Percentiles rank a stretch among this genome's conserved stretches.
These are phyloP conservation scores for Myotis yumanensis DNA, from an alignment of 2,113 vertebrate genomes.

Conservation along the genomic window DNA sequence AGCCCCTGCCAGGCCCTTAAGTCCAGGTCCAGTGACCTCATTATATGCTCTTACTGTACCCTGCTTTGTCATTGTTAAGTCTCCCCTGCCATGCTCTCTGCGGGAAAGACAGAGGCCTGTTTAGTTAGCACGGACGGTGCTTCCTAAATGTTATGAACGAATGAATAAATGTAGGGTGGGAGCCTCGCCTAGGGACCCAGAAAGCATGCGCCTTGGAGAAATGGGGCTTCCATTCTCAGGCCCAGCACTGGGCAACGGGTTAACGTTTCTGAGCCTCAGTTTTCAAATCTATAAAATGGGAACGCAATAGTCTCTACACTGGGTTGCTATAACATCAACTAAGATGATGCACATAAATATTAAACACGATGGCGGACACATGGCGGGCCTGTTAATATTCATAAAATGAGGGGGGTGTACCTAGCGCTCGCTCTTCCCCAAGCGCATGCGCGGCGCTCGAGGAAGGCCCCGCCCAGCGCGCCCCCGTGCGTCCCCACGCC, in stretches of 20 bases:
- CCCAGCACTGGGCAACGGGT: not conserved
- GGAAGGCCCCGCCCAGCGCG: fast-evolving
- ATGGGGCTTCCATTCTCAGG: not conserved
- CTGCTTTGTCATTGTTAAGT: not conserved
- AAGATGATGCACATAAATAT: not conserved
- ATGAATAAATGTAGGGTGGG: not conserved
- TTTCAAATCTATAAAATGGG: not conserved
- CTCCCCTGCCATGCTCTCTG: not conserved
- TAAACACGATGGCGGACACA: fast-evolving
- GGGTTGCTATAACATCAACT: not conserved
- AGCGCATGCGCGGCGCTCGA: conserved; percentile 6
- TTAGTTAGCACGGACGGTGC: not conserved
- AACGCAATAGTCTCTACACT: not conserved
- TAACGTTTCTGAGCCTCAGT: not conserved
- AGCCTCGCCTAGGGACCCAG: not conserved
- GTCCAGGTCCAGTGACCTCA: not conserved
- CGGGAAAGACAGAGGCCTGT: not conserved
- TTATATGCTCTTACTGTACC: no score
- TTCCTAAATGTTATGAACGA: not conserved
- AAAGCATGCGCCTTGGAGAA: not conserved
- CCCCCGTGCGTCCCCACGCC: not conserved
- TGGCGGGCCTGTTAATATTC: fast-evolving
- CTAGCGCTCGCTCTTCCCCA: fast-evolving
- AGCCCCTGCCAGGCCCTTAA: not conserved
- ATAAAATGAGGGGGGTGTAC: fast-evolving